Base-by-base conservation (phyloP, 2,113 vertebrate species). In the Sarotherodon lohbergeri region DNA sequence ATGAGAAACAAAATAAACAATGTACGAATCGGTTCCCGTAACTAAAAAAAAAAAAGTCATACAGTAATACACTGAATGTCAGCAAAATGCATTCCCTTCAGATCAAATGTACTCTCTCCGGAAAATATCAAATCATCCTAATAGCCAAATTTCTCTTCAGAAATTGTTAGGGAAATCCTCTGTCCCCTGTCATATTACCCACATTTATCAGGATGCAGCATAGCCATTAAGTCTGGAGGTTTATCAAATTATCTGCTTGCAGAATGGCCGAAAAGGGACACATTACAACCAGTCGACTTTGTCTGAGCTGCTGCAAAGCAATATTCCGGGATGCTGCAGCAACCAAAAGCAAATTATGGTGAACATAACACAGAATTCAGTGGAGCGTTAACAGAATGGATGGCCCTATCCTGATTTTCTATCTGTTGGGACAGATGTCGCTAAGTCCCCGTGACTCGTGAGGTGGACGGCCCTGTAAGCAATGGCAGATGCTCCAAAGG, bases 401-500 rank as follows among this genome's bases (percentile, higher is more conserved):
- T 92, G 93, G 91, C 86, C 92, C 92, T 83, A 92, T 94, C 93
- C 94, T 91, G 94, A 95, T 95, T 96, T 90, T 94, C 94, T 96
- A 95, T 96, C 96, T 96, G 95, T 91, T 90, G 93, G 95, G 96
- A 96, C 96, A 97, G 96, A 97, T 97, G 96, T 96, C 96, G 92
- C 92, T 48, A 85, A 93, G 95, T 96, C 95, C 92, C 92, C 87
- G 86, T 87, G 95, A 95, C 94, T 96, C 81, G 86, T 73, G 92
- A 96, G 96, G 94, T 96, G 95, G 95, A 96, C 83, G 79, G 92
- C 94, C 95, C 95, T 95, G 94, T 92, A 94, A 96, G 96, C 95
- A 84, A 96, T 93, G 94, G 94, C 96, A 97, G 96, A 97, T 96
- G 96, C 95, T 96, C 87, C 71, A 85, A 95, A 96, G 95, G 96